Conservation (phyloP, 2,797 vertebrate genomes). For the Argya squamiceps region DNA sequence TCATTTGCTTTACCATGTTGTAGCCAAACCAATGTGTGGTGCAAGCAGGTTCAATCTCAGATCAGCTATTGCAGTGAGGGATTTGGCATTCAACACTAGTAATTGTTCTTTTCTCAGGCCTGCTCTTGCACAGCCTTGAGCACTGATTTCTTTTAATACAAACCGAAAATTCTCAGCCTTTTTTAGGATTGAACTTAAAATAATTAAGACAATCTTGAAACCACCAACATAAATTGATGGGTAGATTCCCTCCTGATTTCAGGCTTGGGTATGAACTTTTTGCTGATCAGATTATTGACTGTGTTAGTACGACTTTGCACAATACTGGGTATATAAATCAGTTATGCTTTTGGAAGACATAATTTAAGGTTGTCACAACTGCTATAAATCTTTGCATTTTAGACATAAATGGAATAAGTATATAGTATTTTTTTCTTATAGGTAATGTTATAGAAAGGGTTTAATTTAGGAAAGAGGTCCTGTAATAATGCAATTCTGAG, state of each 20-base stretch:
- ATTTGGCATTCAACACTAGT: background rate
- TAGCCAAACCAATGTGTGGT: background rate
- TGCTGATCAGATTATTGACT: background rate
- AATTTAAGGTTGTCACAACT: background rate
- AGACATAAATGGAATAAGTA: background rate
- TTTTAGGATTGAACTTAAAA: background rate
- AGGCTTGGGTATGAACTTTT: background rate
- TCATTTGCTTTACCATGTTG: background rate
- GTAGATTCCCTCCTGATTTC: background rate
- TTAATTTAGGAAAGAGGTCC: background rate
- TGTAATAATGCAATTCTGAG: background rate
- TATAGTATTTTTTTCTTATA: background rate
- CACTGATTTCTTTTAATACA: background rate
- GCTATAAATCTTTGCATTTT: background rate
- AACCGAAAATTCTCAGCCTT: constrained; percentile 4
- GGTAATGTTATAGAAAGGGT: background rate
- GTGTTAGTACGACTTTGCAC: background rate
- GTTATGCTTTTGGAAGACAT: background rate
- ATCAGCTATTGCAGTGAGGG: background rate
- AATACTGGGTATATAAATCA: background rate
- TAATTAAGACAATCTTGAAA: background rate
- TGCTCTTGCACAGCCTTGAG: background rate
- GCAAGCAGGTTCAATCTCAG: constrained; percentile 1
- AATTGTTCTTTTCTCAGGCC: constrained; percentile 9
- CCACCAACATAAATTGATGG: background rate